Evolutionary conservation across 2,113 vertebrate genomes (phyloP).

Genomic region (Strix uralensis): DNA sequence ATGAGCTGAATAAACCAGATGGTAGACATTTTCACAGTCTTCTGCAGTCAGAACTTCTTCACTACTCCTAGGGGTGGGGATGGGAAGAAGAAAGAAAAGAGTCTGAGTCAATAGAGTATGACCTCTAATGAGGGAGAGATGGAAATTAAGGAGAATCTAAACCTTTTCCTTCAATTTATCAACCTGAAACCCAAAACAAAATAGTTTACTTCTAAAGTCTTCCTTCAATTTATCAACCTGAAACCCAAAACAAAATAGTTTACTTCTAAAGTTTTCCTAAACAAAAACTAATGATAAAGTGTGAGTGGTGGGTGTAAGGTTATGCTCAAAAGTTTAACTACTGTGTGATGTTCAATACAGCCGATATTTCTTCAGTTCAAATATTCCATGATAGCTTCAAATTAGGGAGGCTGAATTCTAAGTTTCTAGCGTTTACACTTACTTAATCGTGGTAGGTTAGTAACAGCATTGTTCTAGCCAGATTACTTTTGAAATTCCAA

Average conservation of each 20-base stretch:
- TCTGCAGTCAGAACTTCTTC: conserved; percentile 97
- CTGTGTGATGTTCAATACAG: background rate
- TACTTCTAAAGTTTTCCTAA: background rate
- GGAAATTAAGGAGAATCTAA: background rate
- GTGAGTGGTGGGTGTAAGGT: background rate
- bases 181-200: background rate
- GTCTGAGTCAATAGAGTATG: background rate
- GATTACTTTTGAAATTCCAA: background rate
- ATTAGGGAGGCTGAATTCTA: background rate
- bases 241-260: background rate
- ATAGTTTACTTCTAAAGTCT: background rate
- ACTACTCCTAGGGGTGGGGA: conserved; percentile 83
- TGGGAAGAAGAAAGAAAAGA: conserved; percentile 32
- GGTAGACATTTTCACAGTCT: conserved; percentile 99
- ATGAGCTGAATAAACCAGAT: conserved; percentile 98
- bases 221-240: background rate
- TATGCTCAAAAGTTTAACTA: background rate
- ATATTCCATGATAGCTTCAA: background rate
- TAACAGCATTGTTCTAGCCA: background rate
- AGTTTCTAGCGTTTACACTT: background rate
- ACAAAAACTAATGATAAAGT: background rate
- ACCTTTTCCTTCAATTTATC: background rate
- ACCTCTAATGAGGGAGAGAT: background rate
- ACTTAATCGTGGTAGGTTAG: background rate
- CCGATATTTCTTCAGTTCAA: background rate